Base-by-base conservation (phyloP, 2,888 invertebrate genomes). In the Nephrocerus scutellatus region DNA sequence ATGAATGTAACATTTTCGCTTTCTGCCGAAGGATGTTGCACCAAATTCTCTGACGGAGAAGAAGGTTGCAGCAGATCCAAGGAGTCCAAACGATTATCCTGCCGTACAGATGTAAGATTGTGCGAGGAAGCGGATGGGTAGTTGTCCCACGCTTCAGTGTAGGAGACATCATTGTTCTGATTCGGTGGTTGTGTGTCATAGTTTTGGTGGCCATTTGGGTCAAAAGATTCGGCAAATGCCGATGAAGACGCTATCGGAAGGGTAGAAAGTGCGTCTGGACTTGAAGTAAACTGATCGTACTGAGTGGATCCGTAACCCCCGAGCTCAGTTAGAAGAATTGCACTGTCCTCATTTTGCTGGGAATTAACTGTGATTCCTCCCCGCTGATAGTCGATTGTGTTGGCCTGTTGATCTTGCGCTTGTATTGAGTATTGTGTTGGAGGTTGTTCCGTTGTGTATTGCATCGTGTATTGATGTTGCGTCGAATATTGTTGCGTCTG, bases 81-180 rank as follows among this genome's bases (percentile, higher is more conserved):
- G n/a, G n/a, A n/a, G 16, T 46, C 43, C 7, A 46, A 41, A 15
- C 41, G 39, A 29, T 48, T 49, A 19, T 53, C 49, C 12, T 49
- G 38, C 4, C 47, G 39, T 8, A 48, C 39, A 1, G 52, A 40
- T n/a, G n/a, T n/a, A 3, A 53, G 36, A 22, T 50, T 51, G 22
- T 52, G 48, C 2, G 52, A 51, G 6, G 59, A 56, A 6, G 70
- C 70, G 7, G 70, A 75, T 10, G 74, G 71, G 34, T 74, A 72
- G 44, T 72, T 73, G 52, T 78, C 78, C 38, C n/a, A n/a, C n/a
- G n/a, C n/a, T n/a, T n/a, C n/a, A n/a, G n/a, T n/a, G n/a, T n/a
- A n/a, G n/a, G n/a, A n/a, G n/a, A n/a, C n/a, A n/a, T n/a, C n/a
- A n/a, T n/a, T n/a, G n/a, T n/a, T n/a, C n/a, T n/a, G n/a, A n/a